Evolutionary conservation across 1,140 invertebrate species (phyloP), one percentile per base, ranked within the genome.

Genomic region (Hyphantria cunea): DNA sequence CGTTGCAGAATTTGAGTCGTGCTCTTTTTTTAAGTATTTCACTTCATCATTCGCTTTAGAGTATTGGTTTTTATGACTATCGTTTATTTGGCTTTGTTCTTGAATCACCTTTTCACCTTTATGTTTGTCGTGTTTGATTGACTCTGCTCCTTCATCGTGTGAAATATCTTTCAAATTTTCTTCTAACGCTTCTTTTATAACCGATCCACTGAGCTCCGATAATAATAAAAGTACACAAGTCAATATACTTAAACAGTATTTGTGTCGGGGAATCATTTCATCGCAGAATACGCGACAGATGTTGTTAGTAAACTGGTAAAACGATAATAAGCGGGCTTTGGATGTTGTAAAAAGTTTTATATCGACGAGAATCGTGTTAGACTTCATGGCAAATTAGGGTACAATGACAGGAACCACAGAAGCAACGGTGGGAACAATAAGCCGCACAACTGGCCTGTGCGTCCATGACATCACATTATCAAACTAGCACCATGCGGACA

Each of bases 321-420:
- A 67, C 50, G 42, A 58, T 66, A 82, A 76, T 84, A 74, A 64
- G 56, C 70, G 62, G 64, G 62, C 71, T 17, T 64, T 39, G 17
- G 41, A 49, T 70, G 62, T 69, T 55, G 64, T 71, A 82, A 82
- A 80, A 68, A 76, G 69, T 87, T 87, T 90, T 92, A 92, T 90
- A 90, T 77, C 63, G 69, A 54, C 67, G 64, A 50, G 66, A 82
- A 76, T 82, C 73, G 78, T 74, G 82, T 79, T 82, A 78, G 69
- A 80, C 79, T 92, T 91, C 89, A 86, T 78, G 87, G 82, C 68
- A 55, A 62, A 76, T 92, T 83, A 85, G 59, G 65, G 61, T 51
- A 92, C 90, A 92, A 92, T 91, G 79, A 76, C 86, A 89, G 91
- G 91, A 92, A 91, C 76, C 78, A 84, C 79, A 81, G 79, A 58